A percentile compares a stretch with the other conserved stretches of the same genome.
Evolutionary conservation across 1,140 invertebrate species (phyloP).

Genomic region (Hermetia illucens): DNA sequence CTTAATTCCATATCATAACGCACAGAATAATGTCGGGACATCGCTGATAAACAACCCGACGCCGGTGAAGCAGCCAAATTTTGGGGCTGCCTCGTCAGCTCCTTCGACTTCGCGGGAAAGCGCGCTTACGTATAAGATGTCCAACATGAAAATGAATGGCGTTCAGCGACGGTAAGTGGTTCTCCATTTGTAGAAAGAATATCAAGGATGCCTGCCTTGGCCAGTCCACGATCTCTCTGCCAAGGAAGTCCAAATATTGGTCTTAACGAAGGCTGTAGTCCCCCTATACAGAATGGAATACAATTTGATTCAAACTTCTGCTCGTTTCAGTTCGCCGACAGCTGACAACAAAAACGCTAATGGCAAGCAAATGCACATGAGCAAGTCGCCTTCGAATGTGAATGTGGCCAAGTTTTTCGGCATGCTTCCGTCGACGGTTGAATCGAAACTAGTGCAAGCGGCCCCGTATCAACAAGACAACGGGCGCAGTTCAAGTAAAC

Average conservation of each 20-base stretch:
- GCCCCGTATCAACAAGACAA: not conserved
- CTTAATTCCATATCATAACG: constrained; percentile 13
- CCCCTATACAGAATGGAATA: too few species aligned
- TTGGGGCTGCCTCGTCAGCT: constrained; percentile 19
- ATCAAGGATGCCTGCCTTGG: too few species aligned
- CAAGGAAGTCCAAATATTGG: too few species aligned
- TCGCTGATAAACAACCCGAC: constrained; percentile 27
- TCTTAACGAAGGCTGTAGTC: too few species aligned
- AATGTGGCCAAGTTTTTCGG: constrained; percentile 27
- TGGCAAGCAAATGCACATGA: too few species aligned
- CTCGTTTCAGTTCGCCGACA: too few species aligned
- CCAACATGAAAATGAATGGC: constrained; percentile 7
- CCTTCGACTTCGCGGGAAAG: constrained; percentile 1
- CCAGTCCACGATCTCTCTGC: too few species aligned
- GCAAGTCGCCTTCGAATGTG: constrained; percentile 3
- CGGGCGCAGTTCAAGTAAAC: constrained; percentile 10
- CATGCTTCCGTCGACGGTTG: constrained; percentile 26
- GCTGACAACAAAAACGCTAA: too few species aligned
- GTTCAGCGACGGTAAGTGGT: constrained; percentile 1
- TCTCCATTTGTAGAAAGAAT: too few species aligned
- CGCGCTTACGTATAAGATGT: constrained; percentile 6
- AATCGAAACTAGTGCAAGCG: constrained; percentile 17
- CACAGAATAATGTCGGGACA: constrained; percentile 11
- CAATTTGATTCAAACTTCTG: too few species aligned
- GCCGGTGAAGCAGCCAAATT: constrained; percentile 25